Conservation (phyloP, 2,888 invertebrate genomes). For the Mythimna impura region DNA sequence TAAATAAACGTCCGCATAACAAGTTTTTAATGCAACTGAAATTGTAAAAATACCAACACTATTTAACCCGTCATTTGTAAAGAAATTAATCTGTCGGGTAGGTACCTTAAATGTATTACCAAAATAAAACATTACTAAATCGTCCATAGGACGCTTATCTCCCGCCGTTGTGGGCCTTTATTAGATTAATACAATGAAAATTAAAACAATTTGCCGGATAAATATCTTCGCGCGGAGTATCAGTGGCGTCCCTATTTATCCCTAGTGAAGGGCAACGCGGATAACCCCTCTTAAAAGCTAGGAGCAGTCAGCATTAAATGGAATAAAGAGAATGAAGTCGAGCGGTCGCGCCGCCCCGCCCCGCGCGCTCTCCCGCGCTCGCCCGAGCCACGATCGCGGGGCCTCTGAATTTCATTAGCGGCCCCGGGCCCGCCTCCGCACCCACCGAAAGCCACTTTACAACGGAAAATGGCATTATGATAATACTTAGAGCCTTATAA, state of each 20-base stretch:
- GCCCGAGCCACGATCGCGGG: constrained; percentile 69
- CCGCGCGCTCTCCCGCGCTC: constrained; percentile 62
- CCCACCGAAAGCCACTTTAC: constrained; percentile 88
- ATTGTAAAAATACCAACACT: background rate
- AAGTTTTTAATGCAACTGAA: background rate
- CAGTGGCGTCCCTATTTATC: constrained; percentile 89
- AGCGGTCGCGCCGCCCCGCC: constrained; percentile 79
- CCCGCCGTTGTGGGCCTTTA: constrained; percentile 87
- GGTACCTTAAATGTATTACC: constrained; percentile 75
- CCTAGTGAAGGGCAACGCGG: constrained; percentile 88
- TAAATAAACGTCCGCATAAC: constrained; percentile 2
- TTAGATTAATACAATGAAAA: constrained; percentile 90
- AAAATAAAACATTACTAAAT: constrained; percentile 84
- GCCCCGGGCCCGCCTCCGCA: constrained; percentile 78
- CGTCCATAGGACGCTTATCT: constrained; percentile 85
- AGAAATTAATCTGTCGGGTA: constrained; percentile 76
- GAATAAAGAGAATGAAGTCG: constrained; percentile 90
- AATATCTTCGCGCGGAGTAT: constrained; percentile 89
- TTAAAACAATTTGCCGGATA: constrained; percentile 91
- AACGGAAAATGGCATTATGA: constrained; percentile 89
- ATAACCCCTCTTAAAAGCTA: constrained; percentile 91
- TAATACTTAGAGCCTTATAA: constrained; percentile 89
- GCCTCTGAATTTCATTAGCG: constrained; percentile 90
- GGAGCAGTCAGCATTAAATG: constrained; percentile 91
- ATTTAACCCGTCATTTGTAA: constrained; percentile 66